Evolutionary conservation across 2,888 invertebrate genomes (phyloP).

Genomic region (Caenorhabditis virilis): DNA sequence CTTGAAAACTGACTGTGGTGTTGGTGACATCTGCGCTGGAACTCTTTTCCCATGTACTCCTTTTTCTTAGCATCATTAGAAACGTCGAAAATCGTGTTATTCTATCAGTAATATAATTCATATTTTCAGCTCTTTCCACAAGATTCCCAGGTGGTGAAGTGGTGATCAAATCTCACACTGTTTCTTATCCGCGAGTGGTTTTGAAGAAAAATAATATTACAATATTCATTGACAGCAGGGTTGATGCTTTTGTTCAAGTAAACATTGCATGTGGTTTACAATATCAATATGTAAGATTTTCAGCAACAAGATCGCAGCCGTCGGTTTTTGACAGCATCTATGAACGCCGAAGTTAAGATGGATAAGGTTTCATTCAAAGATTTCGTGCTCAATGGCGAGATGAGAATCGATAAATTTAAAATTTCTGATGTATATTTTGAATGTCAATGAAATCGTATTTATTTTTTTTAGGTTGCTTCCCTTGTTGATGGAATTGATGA

Average conservation of each 20-base stretch:
- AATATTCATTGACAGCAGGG: slow-evolving; percentile 61
- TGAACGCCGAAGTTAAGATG: slow-evolving; percentile 64
- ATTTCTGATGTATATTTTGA: slow-evolving; percentile 57
- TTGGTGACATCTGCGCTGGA: slow-evolving; percentile 66
- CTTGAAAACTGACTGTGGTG: slow-evolving; percentile 63
- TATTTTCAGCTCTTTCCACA: slow-evolving; percentile 50
- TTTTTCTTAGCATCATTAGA: no score
- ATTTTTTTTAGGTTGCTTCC: slow-evolving; percentile 45
- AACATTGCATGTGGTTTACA: no score
- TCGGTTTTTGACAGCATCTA: slow-evolving; percentile 65
- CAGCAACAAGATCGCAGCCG: slow-evolving; percentile 65
- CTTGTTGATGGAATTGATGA: slow-evolving; percentile 67
- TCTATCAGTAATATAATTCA: no score
- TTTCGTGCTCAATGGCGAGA: slow-evolving; percentile 57
- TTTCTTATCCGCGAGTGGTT: slow-evolving; percentile 61
- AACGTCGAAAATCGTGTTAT: no score
- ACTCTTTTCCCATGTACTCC: slow-evolving; percentile 64
- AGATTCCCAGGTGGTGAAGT: slow-evolving; percentile 65
- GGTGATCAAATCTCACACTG: slow-evolving; percentile 64
- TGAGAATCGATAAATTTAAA: slow-evolving; percentile 67
- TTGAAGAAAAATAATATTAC: slow-evolving; percentile 61
- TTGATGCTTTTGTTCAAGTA: slow-evolving; percentile 67
- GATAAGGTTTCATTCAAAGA: slow-evolving; percentile 63
- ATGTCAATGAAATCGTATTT: background rate
- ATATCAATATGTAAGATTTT: slow-evolving; percentile 17